These are phyloP conservation scores for Excalfactoria chinensis DNA, from an alignment of 2,113 vertebrate species.

Conservation along the genomic window DNA sequence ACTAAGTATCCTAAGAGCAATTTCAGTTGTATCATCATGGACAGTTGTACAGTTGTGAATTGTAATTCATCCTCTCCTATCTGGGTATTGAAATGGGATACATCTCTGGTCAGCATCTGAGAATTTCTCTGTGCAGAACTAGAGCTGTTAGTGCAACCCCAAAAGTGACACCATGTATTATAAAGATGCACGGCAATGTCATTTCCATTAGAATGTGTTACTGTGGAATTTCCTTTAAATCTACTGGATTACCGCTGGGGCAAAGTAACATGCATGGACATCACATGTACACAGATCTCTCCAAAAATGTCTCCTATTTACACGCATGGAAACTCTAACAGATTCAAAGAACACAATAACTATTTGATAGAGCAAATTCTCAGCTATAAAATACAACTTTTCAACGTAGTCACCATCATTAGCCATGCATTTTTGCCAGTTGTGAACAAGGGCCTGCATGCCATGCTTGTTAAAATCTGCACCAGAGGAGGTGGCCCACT, in stretches of 20 bases:
- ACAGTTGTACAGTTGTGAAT: neutral
- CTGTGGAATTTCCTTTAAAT: neutral
- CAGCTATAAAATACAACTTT: too few species aligned
- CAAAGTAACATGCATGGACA: neutral
- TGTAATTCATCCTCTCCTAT: neutral
- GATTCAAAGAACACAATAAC: too few species aligned
- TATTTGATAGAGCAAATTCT: too few species aligned
- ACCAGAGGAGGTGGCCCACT: too few species aligned
- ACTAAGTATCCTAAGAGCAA: neutral
- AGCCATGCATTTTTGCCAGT: too few species aligned
- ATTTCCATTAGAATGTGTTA: neutral
- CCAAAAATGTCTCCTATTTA: too few species aligned
- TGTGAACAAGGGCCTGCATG: too few species aligned
- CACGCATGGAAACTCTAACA: too few species aligned
- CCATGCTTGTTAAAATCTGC: too few species aligned
- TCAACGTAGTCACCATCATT: too few species aligned
- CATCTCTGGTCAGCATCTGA: neutral
- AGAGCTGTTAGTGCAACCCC: neutral
- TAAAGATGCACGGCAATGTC: neutral
- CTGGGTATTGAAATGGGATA: neutral
- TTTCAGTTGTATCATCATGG: neutral
- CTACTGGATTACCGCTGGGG: neutral
- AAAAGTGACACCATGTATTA: neutral
- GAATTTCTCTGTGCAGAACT: fast-evolving
- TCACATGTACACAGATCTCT: neutral